Evolutionary conservation across 53 echinoderm and acorn worm genomes (phyloP).

Genomic region (Hippasteria phrygiana): DNA sequence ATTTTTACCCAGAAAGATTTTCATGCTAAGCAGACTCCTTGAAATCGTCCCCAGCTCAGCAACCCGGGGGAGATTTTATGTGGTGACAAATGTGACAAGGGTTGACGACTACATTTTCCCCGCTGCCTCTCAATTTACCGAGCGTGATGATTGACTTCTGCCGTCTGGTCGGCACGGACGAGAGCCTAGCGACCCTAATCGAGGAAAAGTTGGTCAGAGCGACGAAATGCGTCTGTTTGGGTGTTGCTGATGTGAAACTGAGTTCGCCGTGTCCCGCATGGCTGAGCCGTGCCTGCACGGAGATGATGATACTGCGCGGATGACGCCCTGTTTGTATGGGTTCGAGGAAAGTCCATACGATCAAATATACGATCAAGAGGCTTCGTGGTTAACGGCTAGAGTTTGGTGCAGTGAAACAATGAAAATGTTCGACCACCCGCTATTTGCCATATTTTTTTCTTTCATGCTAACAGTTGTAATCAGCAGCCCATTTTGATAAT

Average conservation of each 20-base stretch:
- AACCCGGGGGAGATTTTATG: too few relatives aligned
- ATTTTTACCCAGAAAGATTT: too few relatives aligned
- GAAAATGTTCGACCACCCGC: too few relatives aligned
- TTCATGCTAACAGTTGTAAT: too few relatives aligned
- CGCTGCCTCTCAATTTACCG: neutral
- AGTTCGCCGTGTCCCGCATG: neutral
- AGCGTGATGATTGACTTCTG: neutral
- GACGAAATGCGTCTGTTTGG: neutral
- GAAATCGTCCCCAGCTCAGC: too few relatives aligned
- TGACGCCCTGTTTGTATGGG: neutral
- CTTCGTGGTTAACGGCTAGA: too few relatives aligned
- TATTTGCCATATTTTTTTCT: too few relatives aligned
- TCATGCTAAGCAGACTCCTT: too few relatives aligned
- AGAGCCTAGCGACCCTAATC: neutral
- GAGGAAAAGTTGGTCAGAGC: neutral
- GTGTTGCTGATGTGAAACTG: neutral
- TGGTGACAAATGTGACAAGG: too few relatives aligned
- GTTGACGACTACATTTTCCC: too few relatives aligned
- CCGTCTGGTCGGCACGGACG: conserved; percentile 4
- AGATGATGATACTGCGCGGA: neutral
- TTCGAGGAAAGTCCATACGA: neutral
- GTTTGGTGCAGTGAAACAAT: neutral
- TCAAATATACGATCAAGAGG: neutral
- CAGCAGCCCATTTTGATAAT: too few relatives aligned
- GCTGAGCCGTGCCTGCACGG: neutral